Percentiles rank a stretch among this genome's conserved stretches.
Evolutionary conservation across 1,140 invertebrate species (phyloP).

Genomic region (Lordiphosa clarofinis): DNA sequence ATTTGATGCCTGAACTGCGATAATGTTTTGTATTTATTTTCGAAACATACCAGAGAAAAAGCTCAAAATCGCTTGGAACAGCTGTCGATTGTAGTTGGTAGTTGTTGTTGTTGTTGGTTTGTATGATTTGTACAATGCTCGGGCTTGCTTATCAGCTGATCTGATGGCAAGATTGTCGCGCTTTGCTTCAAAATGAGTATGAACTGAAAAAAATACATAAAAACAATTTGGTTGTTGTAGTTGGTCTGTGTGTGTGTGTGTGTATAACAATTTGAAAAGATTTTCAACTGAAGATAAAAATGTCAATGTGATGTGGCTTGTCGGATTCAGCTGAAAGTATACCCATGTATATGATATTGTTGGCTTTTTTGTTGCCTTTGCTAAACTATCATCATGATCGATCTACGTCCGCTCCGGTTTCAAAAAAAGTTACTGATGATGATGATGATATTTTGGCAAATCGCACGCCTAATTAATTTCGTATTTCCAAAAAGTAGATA

Average conservation of each 20-base stretch:
- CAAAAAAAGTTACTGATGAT: not conserved
- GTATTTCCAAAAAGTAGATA: constrained; percentile 43
- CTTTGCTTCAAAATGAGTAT: constrained; percentile 73
- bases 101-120: constrained; percentile 42
- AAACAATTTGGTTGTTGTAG: constrained; percentile 40
- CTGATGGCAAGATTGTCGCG: constrained; percentile 77
- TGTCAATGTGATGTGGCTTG: constrained; percentile 75
- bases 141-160: constrained; percentile 69
- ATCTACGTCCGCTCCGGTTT: constrained; percentile 7
- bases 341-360: not conserved
- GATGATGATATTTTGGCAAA: constrained; percentile 43
- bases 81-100: constrained; percentile 50
- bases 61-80: constrained; percentile 47
- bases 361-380: too few relatives aligned
- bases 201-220: constrained; percentile 59
- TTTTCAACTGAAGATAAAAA: constrained; percentile 73
- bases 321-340: constrained; percentile 46
- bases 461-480: constrained; percentile 67
- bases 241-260: constrained; percentile 40
- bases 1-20: constrained; percentile 55
- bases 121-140: constrained; percentile 72
- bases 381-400: not conserved
- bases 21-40: constrained; percentile 74
- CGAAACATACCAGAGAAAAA: constrained; percentile 44
- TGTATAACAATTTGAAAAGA: constrained; percentile 73